Evolutionary conservation across 2,113 vertebrate genomes (phyloP).

Genomic region (Brachyhypopomus occidentalis): DNA sequence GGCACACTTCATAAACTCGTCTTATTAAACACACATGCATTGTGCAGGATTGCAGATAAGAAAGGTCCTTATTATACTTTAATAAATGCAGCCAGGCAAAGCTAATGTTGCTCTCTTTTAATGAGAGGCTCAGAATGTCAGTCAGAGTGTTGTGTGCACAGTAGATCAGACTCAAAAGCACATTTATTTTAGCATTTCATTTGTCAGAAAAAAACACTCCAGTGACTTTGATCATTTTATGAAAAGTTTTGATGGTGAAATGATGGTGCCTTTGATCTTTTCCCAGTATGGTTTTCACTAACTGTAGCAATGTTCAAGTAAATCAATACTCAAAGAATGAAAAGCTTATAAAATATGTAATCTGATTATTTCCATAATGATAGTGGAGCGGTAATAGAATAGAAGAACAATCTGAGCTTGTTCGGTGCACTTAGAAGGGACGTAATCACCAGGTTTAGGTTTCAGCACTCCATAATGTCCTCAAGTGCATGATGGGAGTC

Average conservation of each 20-base stretch:
- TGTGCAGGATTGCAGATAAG: constrained; percentile 51
- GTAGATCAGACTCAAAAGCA: constrained; percentile 45
- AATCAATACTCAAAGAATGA: constrained; percentile 36
- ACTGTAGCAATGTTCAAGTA: background rate
- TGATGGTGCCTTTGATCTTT: constrained; percentile 26
- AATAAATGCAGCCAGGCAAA: constrained; percentile 57
- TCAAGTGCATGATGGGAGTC: constrained; percentile 10
- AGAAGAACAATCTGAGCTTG: background rate
- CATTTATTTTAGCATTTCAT: constrained; percentile 44
- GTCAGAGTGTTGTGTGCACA: constrained; percentile 26
- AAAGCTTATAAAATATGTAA: constrained; percentile 1
- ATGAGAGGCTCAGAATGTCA: constrained; percentile 54
- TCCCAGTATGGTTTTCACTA: constrained; percentile 11
- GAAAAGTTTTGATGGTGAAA: constrained; percentile 35
- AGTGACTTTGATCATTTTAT: constrained; percentile 14
- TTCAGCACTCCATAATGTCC: background rate
- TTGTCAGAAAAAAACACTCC: constrained; percentile 23
- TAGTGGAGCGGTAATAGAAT: constrained; percentile 14
- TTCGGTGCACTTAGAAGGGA: background rate
- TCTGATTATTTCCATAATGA: constrained; percentile 36
- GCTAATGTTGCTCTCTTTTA: constrained; percentile 55
- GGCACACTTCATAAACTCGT: constrained; percentile 43
- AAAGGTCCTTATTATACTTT: constrained; percentile 43
- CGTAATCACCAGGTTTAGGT: background rate
- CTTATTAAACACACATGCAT: constrained; percentile 47